Percentiles rank a stretch among this genome's conserved stretches.
Evolutionary conservation across 2,888 invertebrate species (phyloP).

Genomic region (Lampropteryx suffumata): DNA sequence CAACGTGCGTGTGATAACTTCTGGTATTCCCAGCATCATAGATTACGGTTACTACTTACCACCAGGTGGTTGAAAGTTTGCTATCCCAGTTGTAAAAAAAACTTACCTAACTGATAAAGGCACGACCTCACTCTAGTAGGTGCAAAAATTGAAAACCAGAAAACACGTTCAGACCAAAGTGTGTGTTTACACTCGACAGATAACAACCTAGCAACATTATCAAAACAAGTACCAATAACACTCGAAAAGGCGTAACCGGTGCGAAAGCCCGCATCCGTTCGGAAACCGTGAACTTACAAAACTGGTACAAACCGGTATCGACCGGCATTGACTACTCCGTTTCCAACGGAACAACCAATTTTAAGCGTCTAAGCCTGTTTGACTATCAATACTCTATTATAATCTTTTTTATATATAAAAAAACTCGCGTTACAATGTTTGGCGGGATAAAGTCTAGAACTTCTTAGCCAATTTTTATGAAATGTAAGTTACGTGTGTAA

Average conservation of each 20-base stretch:
- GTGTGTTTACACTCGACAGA: slow-evolving; percentile 18
- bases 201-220: slow-evolving; percentile 26
- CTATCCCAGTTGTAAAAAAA: no score
- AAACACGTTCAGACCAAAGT: background rate
- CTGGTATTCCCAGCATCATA: no score
- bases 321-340: slow-evolving; percentile 45
- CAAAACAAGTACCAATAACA: slow-evolving; percentile 4
- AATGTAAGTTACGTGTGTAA: no score
- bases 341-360: slow-evolving; percentile 64
- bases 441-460: no score
- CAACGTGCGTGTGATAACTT: no score
- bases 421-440: no score
- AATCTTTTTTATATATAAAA: no score
- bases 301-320: slow-evolving; percentile 24
- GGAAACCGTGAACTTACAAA: slow-evolving; percentile 31
- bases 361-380: slow-evolving; percentile 43
- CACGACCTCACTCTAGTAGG: no score
- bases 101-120: background rate
- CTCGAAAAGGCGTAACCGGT: slow-evolving; percentile 28
- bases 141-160: no score
- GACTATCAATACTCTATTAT: slow-evolving; percentile 28
- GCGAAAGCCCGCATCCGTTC: slow-evolving; percentile 40
- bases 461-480: no score
- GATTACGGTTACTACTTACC: no score
- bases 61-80: no score